phyloP scores from a whole-genome alignment of 2,888 invertebrate species.

The Pseudococcus longispinus region DNA sequence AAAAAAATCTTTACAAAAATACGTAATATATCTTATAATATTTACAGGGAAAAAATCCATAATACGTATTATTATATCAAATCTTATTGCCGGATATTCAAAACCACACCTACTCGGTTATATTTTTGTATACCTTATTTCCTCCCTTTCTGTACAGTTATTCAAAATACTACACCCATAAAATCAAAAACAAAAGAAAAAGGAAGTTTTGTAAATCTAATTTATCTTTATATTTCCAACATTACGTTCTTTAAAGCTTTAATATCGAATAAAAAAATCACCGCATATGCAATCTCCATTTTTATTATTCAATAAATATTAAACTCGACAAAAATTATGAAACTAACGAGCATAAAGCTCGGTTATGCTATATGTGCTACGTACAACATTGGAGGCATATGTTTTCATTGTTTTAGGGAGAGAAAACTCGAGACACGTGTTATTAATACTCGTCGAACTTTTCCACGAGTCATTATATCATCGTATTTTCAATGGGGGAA shows the following conservation, averaged over 20 bases:
- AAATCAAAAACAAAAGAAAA: not conserved
- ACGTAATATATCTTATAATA: too few species aligned
- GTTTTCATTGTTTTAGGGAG: not conserved
- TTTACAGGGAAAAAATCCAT: too few species aligned
- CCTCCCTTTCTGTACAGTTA: too few species aligned
- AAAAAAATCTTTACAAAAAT: too few species aligned
- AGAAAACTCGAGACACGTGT: slow-evolving; percentile 2
- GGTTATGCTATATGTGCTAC: not conserved
- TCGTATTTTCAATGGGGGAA: not conserved
- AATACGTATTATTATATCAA: too few species aligned
- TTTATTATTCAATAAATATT: not conserved
- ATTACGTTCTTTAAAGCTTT: not conserved
- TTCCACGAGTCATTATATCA: not conserved
- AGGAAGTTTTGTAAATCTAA: not conserved
- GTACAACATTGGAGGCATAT: not conserved
- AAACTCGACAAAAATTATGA: not conserved
- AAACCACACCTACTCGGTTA: too few species aligned
- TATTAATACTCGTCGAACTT: slow-evolving; percentile 4
- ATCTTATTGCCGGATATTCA: too few species aligned
- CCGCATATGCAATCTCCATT: not conserved
- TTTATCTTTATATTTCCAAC: not conserved
- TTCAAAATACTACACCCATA: not conserved
- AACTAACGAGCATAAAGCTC: not conserved
- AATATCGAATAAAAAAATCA: not conserved
- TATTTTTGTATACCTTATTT: too few species aligned